Conservation (phyloP, 2,113 vertebrate genomes). For the Tiliqua scincoides region DNA sequence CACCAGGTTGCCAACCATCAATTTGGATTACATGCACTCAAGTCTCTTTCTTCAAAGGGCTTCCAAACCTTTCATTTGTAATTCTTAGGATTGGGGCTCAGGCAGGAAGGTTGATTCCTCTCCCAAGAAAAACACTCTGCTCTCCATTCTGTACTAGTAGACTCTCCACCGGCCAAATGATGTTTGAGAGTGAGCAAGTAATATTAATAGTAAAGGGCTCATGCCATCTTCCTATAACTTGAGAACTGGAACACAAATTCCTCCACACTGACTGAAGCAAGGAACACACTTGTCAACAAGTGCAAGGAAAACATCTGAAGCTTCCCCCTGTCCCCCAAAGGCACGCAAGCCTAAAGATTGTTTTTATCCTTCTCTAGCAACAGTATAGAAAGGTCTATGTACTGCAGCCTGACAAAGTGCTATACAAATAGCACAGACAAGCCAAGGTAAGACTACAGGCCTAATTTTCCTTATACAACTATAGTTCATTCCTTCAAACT, state of each 20-base stretch:
- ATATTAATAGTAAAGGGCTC: slow-evolving; percentile 32
- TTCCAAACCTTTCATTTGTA: background rate
- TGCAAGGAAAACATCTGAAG: background rate
- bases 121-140: background rate
- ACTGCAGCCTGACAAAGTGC: background rate
- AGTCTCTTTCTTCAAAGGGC: background rate
- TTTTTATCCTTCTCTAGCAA: background rate
- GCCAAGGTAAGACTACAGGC: background rate
- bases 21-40: background rate
- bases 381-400: background rate
- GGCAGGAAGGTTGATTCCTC: background rate
- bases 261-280: slow-evolving; percentile 17
- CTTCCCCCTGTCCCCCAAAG: background rate
- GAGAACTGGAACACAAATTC: slow-evolving; percentile 26
- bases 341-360: background rate
- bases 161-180: slow-evolving; percentile 38
- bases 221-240: slow-evolving; percentile 24
- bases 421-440: background rate
- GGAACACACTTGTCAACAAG: slow-evolving; percentile 24
- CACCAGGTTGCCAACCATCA: too few relatives aligned
- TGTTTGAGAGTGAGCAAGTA: background rate
- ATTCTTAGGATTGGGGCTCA: background rate
- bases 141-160: slow-evolving; percentile 10
- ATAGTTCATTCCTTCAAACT: background rate
- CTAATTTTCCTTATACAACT: background rate